Base-by-base conservation (phyloP, 2,888 invertebrate genomes). In the Argyresthia albistria region DNA sequence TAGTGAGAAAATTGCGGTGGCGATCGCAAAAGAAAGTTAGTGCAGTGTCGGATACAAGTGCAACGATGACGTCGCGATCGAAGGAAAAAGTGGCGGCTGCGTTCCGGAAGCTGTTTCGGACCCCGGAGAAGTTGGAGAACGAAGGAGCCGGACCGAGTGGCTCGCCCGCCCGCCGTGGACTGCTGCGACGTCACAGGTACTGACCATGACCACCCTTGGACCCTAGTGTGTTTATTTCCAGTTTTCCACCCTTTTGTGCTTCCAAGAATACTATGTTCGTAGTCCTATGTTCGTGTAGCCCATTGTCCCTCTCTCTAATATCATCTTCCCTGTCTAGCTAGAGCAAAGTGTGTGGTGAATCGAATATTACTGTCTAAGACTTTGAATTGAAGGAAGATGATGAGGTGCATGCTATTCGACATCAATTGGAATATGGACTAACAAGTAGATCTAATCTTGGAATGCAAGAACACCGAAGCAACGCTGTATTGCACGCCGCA, bases 21-120 rank as follows among this genome's bases (percentile, higher is more conserved):
- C 47, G 6, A 35, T 7, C n/a, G 35, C 14, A 39, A 39, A 16
- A 25, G 25, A 25, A 25, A 25, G 25, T 25, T 25, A 25, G 25
- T 25, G 25, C 25, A 25, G 25, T 25, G 25, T 6, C 25, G 25
- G 25, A 25, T 48, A 11, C 11, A 4, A n/a, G 50, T 50, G 43
- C 16, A 45, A 48, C 36, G 12, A 94, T 94, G 94, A 91, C 93
- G 66, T 93, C 93, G 60, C 90, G 93, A 60, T 93, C 94, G 37
- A 93, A 93, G 77, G 94, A 95, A 70, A 94, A 94, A 87, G 92
- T 95, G 57, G 92, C 94, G 35, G 92, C 94, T 35, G 94, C 93
- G 51, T 92, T 95, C 78, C 90, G 93, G 62, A 93, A 93, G 80
- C 86, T 95, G 60, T 94, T 95, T 75, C 91, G 92, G 60, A 91